Evolutionary conservation across 2,797 vertebrate genomes (phyloP).

Genomic region (Rhinatrema bivittatum): DNA sequence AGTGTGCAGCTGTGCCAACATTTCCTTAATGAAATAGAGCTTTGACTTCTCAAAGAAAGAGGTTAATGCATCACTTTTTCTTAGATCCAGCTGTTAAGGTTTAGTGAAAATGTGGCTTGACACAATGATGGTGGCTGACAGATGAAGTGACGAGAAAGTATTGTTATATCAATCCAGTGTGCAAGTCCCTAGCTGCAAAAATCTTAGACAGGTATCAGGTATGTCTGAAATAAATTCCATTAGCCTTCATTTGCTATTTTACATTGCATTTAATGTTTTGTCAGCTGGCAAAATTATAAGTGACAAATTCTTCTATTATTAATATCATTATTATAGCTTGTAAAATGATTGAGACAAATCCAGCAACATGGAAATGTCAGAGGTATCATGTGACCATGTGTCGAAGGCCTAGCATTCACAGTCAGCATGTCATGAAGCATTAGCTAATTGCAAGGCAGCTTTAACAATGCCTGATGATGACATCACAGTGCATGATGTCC

Average conservation of each 20-base stretch:
- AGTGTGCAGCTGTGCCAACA: slow-evolving; percentile 37
- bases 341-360: too few species aligned
- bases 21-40: slow-evolving; percentile 21
- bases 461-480: too few species aligned
- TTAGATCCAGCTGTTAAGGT: slow-evolving; percentile 26
- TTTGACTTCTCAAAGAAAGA: too few species aligned
- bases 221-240: slow-evolving; percentile 48
- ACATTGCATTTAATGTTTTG: slow-evolving; percentile 50
- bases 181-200: slow-evolving; percentile 33
- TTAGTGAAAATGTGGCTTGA: slow-evolving; percentile 28
- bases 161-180: slow-evolving; percentile 30
- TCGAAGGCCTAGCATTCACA: too few species aligned
- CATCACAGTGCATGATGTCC: too few species aligned
- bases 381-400: too few species aligned
- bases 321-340: too few species aligned
- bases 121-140: slow-evolving; percentile 32
- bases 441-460: too few species aligned
- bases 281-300: slow-evolving; percentile 41
- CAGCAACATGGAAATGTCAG: too few species aligned
- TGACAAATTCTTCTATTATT: slow-evolving; percentile 48
- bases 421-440: too few species aligned
- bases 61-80: slow-evolving; percentile 21
- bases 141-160: slow-evolving; percentile 39
- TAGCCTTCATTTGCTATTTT: slow-evolving; percentile 50
- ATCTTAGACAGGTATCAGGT: slow-evolving; percentile 42